A percentile compares a stretch with the other conserved stretches of the same genome.
These are phyloP conservation scores for Porphyrio hochstetteri DNA, from an alignment of 2,113 vertebrate species.

Conservation along the genomic window DNA sequence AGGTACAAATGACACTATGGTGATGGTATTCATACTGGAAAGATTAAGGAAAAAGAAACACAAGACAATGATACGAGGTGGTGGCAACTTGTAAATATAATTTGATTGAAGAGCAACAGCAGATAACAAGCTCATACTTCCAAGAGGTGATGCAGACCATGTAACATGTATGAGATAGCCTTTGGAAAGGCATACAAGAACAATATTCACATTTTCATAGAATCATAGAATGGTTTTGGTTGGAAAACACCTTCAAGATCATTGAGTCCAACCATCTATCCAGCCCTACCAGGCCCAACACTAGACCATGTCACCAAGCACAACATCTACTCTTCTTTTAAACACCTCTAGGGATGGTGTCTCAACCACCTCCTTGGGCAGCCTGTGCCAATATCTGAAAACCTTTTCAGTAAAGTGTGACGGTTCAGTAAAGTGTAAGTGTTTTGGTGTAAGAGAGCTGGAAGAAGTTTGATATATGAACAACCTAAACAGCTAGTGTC, in stretches of 20 bases:
- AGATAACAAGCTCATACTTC: background rate
- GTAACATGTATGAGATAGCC: background rate
- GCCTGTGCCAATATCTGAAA: too few relatives aligned
- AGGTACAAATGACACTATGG: background rate
- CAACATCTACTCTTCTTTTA: too few relatives aligned
- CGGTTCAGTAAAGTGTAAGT: too few relatives aligned
- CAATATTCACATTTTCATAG: background rate
- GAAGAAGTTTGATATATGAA: background rate
- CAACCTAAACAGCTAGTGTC: background rate
- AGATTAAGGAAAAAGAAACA: background rate
- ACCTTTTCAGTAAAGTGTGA: too few relatives aligned
- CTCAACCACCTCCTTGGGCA: too few relatives aligned
- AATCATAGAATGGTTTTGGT: too few relatives aligned
- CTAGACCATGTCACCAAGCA: too few relatives aligned
- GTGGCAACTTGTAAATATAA: background rate
- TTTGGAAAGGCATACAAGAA: background rate
- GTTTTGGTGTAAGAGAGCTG: background rate
- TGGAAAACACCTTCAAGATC: too few relatives aligned
- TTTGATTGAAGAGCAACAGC: background rate
- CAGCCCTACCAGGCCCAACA: too few relatives aligned
- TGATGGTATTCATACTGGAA: accelerated
- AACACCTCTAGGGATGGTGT: too few relatives aligned
- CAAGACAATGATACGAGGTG: accelerated
- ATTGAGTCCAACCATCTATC: too few relatives aligned
- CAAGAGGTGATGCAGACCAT: background rate